Percentiles rank a stretch among this genome's conserved stretches.
These are phyloP conservation scores for Labeo catla DNA, from an alignment of 2,113 vertebrate genomes.

Conservation along the genomic window DNA sequence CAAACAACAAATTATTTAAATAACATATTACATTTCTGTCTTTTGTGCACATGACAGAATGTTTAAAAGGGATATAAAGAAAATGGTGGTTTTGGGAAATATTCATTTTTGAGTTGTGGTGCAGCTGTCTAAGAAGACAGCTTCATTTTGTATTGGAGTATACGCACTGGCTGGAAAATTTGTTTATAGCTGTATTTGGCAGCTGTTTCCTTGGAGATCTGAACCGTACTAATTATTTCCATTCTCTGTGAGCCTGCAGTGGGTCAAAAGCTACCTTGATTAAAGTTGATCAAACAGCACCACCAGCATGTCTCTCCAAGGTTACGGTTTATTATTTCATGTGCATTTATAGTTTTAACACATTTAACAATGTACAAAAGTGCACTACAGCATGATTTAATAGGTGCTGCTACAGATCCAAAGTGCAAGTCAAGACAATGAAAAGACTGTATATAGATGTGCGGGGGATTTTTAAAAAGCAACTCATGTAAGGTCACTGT, in stretches of 20 bases:
- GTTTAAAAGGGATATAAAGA: not conserved
- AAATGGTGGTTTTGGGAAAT: not conserved
- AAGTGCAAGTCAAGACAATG: not conserved
- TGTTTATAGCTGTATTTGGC: conserved; percentile 70
- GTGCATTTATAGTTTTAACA: not conserved
- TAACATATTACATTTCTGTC: not conserved
- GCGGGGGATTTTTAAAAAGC: not conserved
- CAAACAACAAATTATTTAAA: not conserved
- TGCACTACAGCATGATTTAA: not conserved
- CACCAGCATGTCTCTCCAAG: conserved; percentile 6
- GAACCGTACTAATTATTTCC: conserved; percentile 71
- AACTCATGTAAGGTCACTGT: not conserved
- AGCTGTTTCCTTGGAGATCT: conserved; percentile 66
- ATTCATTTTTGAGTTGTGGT: not conserved
- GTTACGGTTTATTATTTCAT: not conserved
- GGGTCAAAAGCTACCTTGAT: conserved; percentile 14
- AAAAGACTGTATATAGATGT: not conserved
- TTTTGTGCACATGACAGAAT: not conserved
- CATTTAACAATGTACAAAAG: no score
- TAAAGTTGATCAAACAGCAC: conserved; percentile 23
- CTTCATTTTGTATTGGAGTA: conserved; percentile 54
- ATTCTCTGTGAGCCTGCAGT: conserved; percentile 53
- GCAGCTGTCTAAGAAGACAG: conserved; percentile 20
- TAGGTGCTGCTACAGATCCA: not conserved
- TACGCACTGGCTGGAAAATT: conserved; percentile 61